phyloP scores from a whole-genome alignment of 64 coral and sea anemone genomes.

The Exaiptasia diaphana region DNA sequence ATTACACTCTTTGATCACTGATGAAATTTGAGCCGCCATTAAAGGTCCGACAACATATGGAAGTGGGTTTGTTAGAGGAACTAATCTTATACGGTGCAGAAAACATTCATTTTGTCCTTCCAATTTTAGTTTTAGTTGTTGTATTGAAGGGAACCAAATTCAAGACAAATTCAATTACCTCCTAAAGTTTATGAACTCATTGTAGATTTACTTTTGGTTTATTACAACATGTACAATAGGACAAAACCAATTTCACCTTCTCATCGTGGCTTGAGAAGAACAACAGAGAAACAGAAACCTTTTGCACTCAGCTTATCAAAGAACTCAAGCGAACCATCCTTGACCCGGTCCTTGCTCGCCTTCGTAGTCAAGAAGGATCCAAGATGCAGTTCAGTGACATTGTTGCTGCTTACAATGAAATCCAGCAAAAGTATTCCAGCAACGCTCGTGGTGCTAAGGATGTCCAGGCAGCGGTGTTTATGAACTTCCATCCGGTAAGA shows the following conservation, averaged over 20 bases:
- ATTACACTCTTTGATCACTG: too few species aligned
- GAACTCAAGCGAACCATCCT: constrained; percentile 28
- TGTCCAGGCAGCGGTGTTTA: constrained; percentile 64
- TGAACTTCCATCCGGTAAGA: constrained; percentile 77
- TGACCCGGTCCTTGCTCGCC: constrained; percentile 25
- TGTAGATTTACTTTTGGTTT: too few species aligned
- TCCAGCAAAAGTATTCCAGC: constrained; percentile 43
- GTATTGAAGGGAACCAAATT: too few species aligned
- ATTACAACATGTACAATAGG: too few species aligned
- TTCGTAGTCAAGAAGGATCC: constrained; percentile 33
- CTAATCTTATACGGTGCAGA: too few species aligned
- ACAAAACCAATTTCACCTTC: not conserved
- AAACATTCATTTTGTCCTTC: too few species aligned
- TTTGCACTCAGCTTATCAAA: constrained; percentile 18
- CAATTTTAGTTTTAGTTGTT: too few species aligned
- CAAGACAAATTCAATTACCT: too few species aligned
- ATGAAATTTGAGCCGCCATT: too few species aligned
- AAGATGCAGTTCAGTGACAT: constrained; percentile 67
- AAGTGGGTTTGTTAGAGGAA: too few species aligned
- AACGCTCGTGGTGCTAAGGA: constrained; percentile 60
- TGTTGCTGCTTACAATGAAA: constrained; percentile 48
- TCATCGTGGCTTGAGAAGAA: constrained; percentile 28
- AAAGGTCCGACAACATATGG: too few species aligned
- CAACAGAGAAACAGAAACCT: not conserved
- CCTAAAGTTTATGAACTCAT: not conserved